Percentiles rank a stretch among this genome's conserved stretches.
Conservation (phyloP, 2,888 invertebrate species). For the Linnaemya vulpina region DNA sequence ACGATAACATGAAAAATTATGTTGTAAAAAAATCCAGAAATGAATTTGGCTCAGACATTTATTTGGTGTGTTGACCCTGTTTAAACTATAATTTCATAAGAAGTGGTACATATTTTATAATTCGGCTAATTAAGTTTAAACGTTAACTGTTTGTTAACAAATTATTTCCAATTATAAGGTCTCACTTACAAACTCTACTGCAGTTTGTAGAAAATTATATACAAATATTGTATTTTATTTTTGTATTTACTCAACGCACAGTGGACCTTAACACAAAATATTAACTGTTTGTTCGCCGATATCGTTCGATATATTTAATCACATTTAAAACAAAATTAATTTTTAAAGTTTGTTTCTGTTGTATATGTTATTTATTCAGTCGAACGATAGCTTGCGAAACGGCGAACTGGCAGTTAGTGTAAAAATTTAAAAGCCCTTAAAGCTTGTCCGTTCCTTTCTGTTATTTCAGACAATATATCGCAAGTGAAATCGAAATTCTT, state of each 20-base stretch:
- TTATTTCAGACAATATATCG: no score
- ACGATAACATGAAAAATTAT: background rate
- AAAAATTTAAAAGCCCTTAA: no score
- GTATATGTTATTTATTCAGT: no score
- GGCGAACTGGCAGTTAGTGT: no score
- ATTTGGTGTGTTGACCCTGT: background rate
- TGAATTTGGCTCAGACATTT: background rate
- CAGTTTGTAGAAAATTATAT: conserved; percentile 1
- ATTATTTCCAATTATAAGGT: conserved; percentile 26
- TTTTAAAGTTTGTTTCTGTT: no score
- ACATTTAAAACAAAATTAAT: no score
- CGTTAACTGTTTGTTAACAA: background rate
- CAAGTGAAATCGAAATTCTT: no score
- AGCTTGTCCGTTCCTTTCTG: no score
- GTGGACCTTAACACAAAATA: background rate
- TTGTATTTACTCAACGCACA: background rate
- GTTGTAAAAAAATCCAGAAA: background rate
- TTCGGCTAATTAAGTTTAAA: background rate
- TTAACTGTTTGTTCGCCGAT: no score
- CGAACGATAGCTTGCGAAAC: no score
- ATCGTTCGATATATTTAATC: no score
- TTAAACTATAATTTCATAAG: conserved; percentile 1
- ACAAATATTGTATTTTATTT: background rate
- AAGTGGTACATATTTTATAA: background rate
- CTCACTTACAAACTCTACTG: conserved; percentile 1